Evolutionary conservation across 2,888 invertebrate species (phyloP), one percentile per base, ranked within the genome.

Genomic region (Allophyes oxyacanthae): DNA sequence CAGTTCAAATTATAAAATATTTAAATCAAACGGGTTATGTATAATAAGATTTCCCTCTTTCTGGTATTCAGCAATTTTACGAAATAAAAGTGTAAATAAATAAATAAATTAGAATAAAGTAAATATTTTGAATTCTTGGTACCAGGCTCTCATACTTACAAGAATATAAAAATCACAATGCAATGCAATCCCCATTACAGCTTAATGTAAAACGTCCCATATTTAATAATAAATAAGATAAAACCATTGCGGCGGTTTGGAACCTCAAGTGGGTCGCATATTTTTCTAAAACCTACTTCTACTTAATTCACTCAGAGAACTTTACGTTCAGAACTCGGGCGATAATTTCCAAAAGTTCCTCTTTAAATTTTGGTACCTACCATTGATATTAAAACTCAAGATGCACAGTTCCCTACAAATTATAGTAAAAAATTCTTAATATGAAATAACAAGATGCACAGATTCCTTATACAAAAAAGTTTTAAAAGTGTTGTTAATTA

Each of bases 281-380:
- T 82, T 83, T 86, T 83, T 79, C 70, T 49, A 75, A 75, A 82
- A 78, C 66, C 68, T 42, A 50, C 45, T 65, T 63, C 71, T 62
- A 78, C 77, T 82, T 82, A 82, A 85, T 85, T 83, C 77, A 64
- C 74, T 79, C 75, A 64, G 51, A 70, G 58, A 86, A 83, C 68
- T 85, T 84, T 72, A 57, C 61, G 64, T 53, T 62, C 64, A 55
- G 63, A 85, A 86, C 78, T 86, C 81, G n/a, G 54, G 67, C 80
- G 72, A 86, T 86, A 86, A 86, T 86, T 86, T 80, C 72, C 52
- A 64, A 78, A 84, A 83, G 75, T 86, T 83, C 60, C 48, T 55
- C 72, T 55, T 67, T 63, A 74, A 56, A 79, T 78, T 77, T 67
- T 15, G 66, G 45, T 49, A 42, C 72, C 46, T 74, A 72, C 20